Evolutionary conservation across 1,140 invertebrate genomes (phyloP).

Genomic region (Bombus soroeensis): DNA sequence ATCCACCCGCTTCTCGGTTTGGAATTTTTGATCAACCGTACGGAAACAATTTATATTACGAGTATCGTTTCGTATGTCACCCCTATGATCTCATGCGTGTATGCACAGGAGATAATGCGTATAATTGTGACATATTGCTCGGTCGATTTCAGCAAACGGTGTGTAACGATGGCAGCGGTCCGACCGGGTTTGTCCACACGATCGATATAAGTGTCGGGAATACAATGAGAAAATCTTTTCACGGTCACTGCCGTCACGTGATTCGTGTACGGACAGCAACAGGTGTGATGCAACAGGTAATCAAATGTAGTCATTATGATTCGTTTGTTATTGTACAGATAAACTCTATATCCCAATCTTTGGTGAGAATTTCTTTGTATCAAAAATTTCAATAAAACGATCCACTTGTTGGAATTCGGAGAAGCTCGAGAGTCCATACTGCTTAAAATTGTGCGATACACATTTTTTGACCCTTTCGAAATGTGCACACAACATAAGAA

Average conservation of each 20-base stretch:
- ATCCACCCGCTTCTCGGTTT: constrained; percentile 28
- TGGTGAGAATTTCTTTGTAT: neutral
- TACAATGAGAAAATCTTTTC: constrained; percentile 64
- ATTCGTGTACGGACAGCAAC: constrained; percentile 59
- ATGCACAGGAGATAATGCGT: neutral
- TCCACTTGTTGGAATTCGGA: neutral
- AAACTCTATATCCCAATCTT: neutral
- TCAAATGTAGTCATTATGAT: constrained; percentile 54
- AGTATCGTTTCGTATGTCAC: neutral
- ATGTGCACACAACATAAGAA: too few relatives aligned
- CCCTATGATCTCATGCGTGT: constrained; percentile 8
- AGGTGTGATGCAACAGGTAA: constrained; percentile 74
- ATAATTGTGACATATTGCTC: neutral
- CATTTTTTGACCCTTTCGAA: too few relatives aligned
- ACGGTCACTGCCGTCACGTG: constrained; percentile 57
- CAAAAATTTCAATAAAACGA: neutral
- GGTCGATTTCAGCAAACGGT: neutral
- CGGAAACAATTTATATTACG: constrained; percentile 32
- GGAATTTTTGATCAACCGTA: neutral
- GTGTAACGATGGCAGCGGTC: constrained; percentile 14
- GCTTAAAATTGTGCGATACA: too few relatives aligned
- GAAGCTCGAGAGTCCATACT: neutral
- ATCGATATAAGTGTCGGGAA: constrained; percentile 34
- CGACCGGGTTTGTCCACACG: constrained; percentile 10
- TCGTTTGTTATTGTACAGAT: constrained; percentile 30